A percentile compares a stretch with the other conserved stretches of the same genome.
These are phyloP conservation scores for Eulemur rubriventer DNA, from an alignment of 2,797 vertebrate species.

Conservation along the genomic window DNA sequence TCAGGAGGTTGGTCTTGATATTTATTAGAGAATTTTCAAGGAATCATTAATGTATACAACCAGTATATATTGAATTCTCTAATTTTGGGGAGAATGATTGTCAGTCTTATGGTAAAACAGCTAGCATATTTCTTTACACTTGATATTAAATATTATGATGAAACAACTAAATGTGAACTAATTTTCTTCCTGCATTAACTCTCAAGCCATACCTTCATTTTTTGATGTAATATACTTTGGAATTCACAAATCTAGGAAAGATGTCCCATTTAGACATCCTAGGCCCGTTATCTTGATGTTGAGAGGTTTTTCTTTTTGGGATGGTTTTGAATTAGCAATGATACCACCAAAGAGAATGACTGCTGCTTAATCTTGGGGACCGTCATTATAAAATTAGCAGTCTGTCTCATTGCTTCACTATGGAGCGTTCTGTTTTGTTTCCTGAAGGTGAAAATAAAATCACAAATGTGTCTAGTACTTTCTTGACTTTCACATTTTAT, in stretches of 20 bases:
- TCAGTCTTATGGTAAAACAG: not conserved
- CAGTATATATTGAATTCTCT: not conserved
- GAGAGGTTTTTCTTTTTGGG: slow-evolving; percentile 29
- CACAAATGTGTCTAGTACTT: not conserved
- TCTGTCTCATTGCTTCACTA: slow-evolving; percentile 42
- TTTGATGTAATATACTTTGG: not conserved
- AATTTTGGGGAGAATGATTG: not conserved
- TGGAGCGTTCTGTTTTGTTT: slow-evolving; percentile 13
- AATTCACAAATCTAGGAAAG: slow-evolving; percentile 45
- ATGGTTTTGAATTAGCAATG: slow-evolving; percentile 63
- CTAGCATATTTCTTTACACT: not conserved
- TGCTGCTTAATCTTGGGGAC: slow-evolving; percentile 30
- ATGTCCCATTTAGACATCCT: not conserved
- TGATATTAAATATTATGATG: not conserved
- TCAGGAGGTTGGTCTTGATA: not conserved
- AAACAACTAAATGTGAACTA: not conserved
- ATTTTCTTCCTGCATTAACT: not conserved
- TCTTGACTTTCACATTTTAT: not conserved
- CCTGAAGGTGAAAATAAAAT: slow-evolving; percentile 58
- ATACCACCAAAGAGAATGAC: slow-evolving; percentile 35
- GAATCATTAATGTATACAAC: not conserved
- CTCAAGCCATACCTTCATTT: slow-evolving; percentile 16
- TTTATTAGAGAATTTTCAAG: not conserved
- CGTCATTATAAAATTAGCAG: slow-evolving; percentile 62
- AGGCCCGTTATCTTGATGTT: slow-evolving; percentile 27